Evolutionary conservation across 2,797 vertebrate species (phyloP).

Genomic region (Aplochiton taeniatus): DNA sequence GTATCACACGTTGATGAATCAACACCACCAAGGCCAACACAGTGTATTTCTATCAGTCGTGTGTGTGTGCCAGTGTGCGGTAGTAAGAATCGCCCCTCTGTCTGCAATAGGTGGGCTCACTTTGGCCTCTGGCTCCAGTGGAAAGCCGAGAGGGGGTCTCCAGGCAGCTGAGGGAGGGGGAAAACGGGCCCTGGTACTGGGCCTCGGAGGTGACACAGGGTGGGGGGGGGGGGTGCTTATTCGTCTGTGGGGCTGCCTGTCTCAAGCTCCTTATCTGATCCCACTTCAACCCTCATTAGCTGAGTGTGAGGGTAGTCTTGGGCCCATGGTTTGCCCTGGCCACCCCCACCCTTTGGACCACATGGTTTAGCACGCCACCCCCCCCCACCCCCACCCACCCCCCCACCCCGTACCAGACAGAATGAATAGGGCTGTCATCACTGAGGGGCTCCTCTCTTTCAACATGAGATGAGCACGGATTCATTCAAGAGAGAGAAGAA

Average conservation of each 20-base stretch:
- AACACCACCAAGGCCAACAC: not conserved
- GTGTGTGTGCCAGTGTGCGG: not conserved
- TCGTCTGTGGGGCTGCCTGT: slow-evolving; percentile 53
- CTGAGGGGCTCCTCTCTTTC: slow-evolving; percentile 29
- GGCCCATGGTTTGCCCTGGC: no score
- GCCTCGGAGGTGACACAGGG: slow-evolving; percentile 55
- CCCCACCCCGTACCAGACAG: slow-evolving; percentile 30
- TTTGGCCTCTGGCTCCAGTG: slow-evolving; percentile 52
- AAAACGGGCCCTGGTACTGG: slow-evolving; percentile 61
- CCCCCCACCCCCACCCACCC: slow-evolving; percentile 8
- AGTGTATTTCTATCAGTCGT: slow-evolving; percentile 15
- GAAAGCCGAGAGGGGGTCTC: slow-evolving; percentile 67
- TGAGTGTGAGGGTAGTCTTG: slow-evolving; percentile 53
- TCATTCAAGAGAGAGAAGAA: slow-evolving; percentile 31
- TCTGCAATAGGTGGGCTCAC: slow-evolving; percentile 48
- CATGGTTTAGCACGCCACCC: slow-evolving; percentile 34
- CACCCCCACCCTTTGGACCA: no score
- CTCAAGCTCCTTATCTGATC: slow-evolving; percentile 71
- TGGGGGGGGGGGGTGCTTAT: slow-evolving; percentile 63
- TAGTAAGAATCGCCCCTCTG: slow-evolving; percentile 65
- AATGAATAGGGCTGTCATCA: slow-evolving; percentile 55
- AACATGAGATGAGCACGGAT: slow-evolving; percentile 54
- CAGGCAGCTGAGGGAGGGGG: slow-evolving; percentile 70
- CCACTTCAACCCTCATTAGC: slow-evolving; percentile 73
- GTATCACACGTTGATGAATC: slow-evolving; percentile 10